phyloP scores from a whole-genome alignment of 2,797 vertebrate species.

The Ataeniobius toweri region DNA sequence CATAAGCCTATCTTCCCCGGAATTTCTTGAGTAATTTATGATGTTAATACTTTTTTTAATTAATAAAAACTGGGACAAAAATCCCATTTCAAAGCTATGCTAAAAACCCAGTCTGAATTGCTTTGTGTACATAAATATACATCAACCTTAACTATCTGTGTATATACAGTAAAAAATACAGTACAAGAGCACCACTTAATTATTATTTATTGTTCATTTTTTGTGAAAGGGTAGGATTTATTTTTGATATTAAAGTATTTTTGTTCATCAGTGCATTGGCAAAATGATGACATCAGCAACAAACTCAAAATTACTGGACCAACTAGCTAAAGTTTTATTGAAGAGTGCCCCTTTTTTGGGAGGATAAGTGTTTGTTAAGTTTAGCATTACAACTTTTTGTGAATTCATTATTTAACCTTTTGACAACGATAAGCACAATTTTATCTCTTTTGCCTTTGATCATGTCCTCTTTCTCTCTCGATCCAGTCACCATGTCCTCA shows the following conservation, averaged over 20 bases:
- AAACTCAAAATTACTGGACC: slow-evolving; percentile 70
- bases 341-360: slow-evolving; percentile 40
- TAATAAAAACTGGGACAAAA: slow-evolving; percentile 50
- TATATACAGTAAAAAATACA: slow-evolving; percentile 84
- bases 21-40: slow-evolving; percentile 78
- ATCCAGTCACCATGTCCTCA: slow-evolving; percentile 54
- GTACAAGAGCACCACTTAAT: slow-evolving; percentile 80
- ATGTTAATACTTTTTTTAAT: slow-evolving; percentile 62
- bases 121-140: slow-evolving; percentile 80
- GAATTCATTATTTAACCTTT: slow-evolving; percentile 35
- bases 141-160: slow-evolving; percentile 74
- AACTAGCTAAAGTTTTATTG: slow-evolving; percentile 60
- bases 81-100: slow-evolving; percentile 68
- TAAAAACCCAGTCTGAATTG: slow-evolving; percentile 65
- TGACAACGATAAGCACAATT: slow-evolving; percentile 76
- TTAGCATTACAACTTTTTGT: slow-evolving; percentile 38
- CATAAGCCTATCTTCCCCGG: slow-evolving; percentile 51
- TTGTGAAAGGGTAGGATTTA: slow-evolving; percentile 86
- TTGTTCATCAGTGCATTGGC: slow-evolving; percentile 73
- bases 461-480: slow-evolving; percentile 28
- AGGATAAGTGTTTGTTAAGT: slow-evolving; percentile 39
- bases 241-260: slow-evolving; percentile 83
- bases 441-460: slow-evolving; percentile 57
- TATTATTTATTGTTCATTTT: slow-evolving; percentile 85
- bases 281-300: slow-evolving; percentile 59